Percentiles rank a stretch among this genome's conserved stretches.
Evolutionary conservation across 53 echinoderm and acorn worm genomes (phyloP).

Genomic region (Zoroaster sp.): DNA sequence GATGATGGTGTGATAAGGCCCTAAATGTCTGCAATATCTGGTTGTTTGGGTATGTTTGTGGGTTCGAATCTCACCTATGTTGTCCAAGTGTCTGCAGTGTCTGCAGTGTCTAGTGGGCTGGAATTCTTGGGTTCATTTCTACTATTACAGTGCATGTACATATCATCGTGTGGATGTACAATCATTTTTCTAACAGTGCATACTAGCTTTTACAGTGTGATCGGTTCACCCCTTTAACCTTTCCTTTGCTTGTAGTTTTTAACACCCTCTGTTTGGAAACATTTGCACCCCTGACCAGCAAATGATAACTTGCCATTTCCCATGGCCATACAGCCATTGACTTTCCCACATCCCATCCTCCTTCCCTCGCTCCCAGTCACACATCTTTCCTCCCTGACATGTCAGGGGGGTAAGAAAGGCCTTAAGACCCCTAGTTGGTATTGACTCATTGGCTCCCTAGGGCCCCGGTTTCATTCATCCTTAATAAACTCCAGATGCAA

Average conservation of each 20-base stretch:
- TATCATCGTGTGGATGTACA: too few species aligned
- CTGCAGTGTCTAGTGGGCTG: too few species aligned
- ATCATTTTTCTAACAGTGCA: too few species aligned
- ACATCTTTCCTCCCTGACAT: not conserved
- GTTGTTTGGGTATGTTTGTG: too few species aligned
- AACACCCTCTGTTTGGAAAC: constrained; percentile 44
- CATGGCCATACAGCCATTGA: not conserved
- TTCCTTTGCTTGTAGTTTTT: constrained; percentile 19
- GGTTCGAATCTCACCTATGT: too few species aligned
- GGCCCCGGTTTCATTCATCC: not conserved
- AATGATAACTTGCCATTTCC: constrained; percentile 43
- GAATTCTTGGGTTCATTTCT: too few species aligned
- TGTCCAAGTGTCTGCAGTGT: too few species aligned
- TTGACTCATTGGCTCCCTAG: constrained; percentile 39
- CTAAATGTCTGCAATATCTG: too few species aligned
- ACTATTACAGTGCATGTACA: too few species aligned
- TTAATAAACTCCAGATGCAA: constrained; percentile 36
- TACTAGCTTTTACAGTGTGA: too few species aligned
- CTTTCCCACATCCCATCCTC: not conserved
- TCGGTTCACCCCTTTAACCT: not conserved
- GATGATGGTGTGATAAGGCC: too few species aligned
- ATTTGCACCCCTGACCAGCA: constrained; percentile 23
- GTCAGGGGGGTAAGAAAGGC: not conserved
- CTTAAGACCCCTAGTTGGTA: not conserved
- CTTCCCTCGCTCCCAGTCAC: not conserved